These are phyloP conservation scores for Euleptes europaea DNA, from an alignment of 2,113 vertebrate species.

Conservation along the genomic window DNA sequence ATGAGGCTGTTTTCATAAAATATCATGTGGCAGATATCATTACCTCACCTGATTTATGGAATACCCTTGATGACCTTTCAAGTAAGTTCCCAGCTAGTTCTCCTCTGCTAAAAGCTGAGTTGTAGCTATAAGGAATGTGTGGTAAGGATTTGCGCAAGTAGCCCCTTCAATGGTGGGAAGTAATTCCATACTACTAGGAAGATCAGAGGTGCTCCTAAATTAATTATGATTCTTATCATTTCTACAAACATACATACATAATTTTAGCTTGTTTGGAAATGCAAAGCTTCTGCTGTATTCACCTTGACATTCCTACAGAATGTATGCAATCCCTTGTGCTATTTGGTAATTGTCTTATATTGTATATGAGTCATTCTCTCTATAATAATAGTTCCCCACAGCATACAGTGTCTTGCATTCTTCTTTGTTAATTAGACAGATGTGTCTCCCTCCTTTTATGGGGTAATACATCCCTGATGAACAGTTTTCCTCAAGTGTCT, in stretches of 20 bases:
- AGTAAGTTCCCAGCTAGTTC: neutral
- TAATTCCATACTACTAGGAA: neutral
- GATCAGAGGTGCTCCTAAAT: neutral
- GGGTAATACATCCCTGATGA: conserved; percentile 43
- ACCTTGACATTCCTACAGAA: conserved; percentile 16
- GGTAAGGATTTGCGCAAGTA: neutral
- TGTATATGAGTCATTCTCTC: neutral
- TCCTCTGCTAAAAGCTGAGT: neutral
- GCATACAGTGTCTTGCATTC: conserved; percentile 28
- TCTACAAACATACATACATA: neutral
- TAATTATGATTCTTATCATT: neutral
- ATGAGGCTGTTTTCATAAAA: neutral
- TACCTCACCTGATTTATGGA: conserved; percentile 3
- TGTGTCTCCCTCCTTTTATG: neutral
- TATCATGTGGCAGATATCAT: neutral
- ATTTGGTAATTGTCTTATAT: neutral
- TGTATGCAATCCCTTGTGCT: conserved; percentile 7
- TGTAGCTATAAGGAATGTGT: neutral
- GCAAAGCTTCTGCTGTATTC: neutral
- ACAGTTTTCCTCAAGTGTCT: conserved; percentile 17
- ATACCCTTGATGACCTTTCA: neutral
- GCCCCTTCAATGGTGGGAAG: neutral
- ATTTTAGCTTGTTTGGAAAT: conserved; percentile 2
- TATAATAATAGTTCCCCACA: conserved; percentile 17
- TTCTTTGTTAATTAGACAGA: conserved; percentile 41